Evolutionary conservation across 2,797 vertebrate genomes (phyloP).

Genomic region (Crax fasciolata): DNA sequence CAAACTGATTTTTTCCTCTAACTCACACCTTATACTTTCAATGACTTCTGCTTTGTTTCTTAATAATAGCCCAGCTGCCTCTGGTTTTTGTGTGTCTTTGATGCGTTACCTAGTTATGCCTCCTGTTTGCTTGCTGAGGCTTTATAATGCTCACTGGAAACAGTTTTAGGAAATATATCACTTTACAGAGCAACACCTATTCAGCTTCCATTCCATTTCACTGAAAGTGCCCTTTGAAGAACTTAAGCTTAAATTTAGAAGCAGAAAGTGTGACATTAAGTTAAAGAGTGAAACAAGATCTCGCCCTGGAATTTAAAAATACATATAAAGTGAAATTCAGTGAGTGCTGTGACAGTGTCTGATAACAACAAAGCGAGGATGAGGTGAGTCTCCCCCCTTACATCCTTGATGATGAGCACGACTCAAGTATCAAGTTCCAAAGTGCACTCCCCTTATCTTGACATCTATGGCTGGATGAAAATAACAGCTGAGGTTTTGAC

Average conservation of each 20-base stretch:
- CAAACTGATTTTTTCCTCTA: conserved; percentile 17
- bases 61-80: conserved; percentile 38
- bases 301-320: conserved; percentile 27
- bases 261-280: neutral
- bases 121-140: conserved; percentile 39
- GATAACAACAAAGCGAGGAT: conserved; percentile 7
- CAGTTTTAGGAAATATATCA: conserved; percentile 40
- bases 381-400: neutral
- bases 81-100: conserved; percentile 39
- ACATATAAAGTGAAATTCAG: neutral
- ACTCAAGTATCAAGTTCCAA: conserved; percentile 26
- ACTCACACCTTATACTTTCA: conserved; percentile 8
- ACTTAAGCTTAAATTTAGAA: conserved; percentile 31
- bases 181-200: conserved; percentile 39
- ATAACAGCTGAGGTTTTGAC: conserved; percentile 26
- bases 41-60: conserved; percentile 35
- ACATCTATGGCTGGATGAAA: conserved; percentile 35
- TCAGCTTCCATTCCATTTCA: conserved; percentile 35
- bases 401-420: conserved; percentile 1
- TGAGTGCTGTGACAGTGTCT: neutral
- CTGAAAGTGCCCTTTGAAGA: conserved; percentile 44
- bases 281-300: conserved; percentile 42
- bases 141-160: conserved; percentile 28
- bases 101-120: conserved; percentile 56
- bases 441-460: conserved; percentile 1